Evolutionary conservation across 2,888 invertebrate genomes (phyloP).

Genomic region (Lydus trimaculatus): DNA sequence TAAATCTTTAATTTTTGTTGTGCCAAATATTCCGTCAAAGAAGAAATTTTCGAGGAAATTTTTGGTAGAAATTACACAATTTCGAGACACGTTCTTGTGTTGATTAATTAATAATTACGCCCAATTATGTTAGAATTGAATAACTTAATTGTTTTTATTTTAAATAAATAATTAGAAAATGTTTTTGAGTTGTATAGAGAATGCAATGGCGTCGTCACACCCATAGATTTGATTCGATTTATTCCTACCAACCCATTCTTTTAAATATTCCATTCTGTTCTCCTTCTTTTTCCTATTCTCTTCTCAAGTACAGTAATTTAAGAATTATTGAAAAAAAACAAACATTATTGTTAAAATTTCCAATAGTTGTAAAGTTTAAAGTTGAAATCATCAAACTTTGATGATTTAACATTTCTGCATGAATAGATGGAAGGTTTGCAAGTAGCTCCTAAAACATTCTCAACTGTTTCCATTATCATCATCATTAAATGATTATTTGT

Average conservation of each 20-base stretch:
- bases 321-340: background rate
- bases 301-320: background rate
- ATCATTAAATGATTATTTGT: background rate
- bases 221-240: conserved; percentile 1
- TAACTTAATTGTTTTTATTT: background rate
- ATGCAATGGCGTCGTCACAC: conserved; percentile 7
- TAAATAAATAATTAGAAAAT: background rate
- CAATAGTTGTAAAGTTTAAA: too few species aligned
- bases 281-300: background rate
- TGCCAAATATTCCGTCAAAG: background rate
- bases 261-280: conserved; percentile 2
- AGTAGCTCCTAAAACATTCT: background rate
- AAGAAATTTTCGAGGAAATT: background rate
- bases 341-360: background rate
- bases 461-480: background rate
- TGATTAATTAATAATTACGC: too few species aligned
- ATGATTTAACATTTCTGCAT: background rate
- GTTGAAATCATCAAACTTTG: background rate
- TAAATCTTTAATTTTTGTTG: background rate
- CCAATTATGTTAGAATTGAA: background rate
- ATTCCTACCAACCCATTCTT: conserved; percentile 8
- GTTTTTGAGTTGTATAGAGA: background rate
- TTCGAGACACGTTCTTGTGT: background rate
- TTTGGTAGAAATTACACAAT: background rate
- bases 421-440: background rate